phyloP scores from a whole-genome alignment of 1,140 invertebrate genomes.

The Argopecten irradians region DNA sequence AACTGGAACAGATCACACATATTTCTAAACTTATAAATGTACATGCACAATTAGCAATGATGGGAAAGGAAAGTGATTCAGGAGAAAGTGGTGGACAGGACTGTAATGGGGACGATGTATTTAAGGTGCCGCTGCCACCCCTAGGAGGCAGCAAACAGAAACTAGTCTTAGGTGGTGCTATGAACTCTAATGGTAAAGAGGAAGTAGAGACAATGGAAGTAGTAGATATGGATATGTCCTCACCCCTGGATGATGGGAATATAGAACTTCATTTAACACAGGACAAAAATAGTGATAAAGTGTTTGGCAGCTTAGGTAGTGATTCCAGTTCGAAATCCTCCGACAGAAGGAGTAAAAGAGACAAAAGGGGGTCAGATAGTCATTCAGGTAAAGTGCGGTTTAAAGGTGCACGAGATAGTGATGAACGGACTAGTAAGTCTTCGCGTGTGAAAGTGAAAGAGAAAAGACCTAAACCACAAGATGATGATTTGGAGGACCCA shows the following conservation, averaged over 20 bases:
- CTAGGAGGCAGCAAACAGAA: conserved; percentile 12
- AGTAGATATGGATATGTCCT: conserved; percentile 82
- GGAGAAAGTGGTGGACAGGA: background rate
- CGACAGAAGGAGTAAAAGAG: conserved; percentile 27
- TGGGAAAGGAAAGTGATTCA: conserved; percentile 28
- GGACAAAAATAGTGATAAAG: conserved; percentile 28
- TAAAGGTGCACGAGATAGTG: background rate
- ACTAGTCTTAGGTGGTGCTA: conserved; percentile 27
- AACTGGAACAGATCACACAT: conserved; percentile 46
- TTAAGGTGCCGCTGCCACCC: conserved; percentile 67
- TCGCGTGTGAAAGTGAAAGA: conserved; percentile 39
- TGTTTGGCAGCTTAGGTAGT: conserved; percentile 15
- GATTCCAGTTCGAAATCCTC: conserved; percentile 10
- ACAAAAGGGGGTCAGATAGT: conserved; percentile 1
- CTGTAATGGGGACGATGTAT: conserved; percentile 49
- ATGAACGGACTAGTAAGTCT: conserved; percentile 1
- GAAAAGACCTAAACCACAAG: conserved; percentile 28
- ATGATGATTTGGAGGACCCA: conserved; percentile 32
- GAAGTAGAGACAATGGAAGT: conserved; percentile 74
- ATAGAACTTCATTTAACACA: conserved; percentile 52
- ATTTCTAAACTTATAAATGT: conserved; percentile 54
- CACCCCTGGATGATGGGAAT: conserved; percentile 72
- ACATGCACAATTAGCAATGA: conserved; percentile 51
- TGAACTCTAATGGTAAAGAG: conserved; percentile 14
- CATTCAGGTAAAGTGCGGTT: background rate